Base-by-base conservation (phyloP, 2,888 invertebrate genomes). In the Noctua janthe region DNA sequence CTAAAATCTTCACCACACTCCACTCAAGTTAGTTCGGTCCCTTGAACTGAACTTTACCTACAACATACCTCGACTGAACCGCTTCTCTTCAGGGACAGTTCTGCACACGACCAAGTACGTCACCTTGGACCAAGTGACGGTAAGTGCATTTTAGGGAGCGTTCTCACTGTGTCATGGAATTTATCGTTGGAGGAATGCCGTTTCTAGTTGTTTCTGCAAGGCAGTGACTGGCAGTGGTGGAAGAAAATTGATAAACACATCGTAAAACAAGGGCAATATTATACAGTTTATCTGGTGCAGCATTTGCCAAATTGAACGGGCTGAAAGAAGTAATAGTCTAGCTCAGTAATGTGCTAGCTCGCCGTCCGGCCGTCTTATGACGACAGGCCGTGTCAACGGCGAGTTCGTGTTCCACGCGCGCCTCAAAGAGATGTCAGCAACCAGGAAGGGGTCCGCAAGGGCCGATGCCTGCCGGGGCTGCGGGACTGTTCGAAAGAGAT, bases 91-190 rank as follows among this genome's bases (percentile, higher is more conserved):
- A 72, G 67, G 39, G 20, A 56, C 35, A 69, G 74, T 59, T 67
- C 70, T 76, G 75, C 59, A 39, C 43, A 56, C 47, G 75, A 67
- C 77, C 35, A n/a, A 66, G 59, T 64, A 64, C 29, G n/a, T 67
- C 47, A 23, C n/a, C 73, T 78, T 71, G 39, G 35, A 70, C 64
- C 51, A 23, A 75, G 59, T 56, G 43, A 17, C 35, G 47, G 3
- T 56, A 51, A 76, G 76, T 54, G 66, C 66, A 64, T 7, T 15
- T 73, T 35, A 71, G 23, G 62, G 0, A 47, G 7, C 47, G 8
- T 54, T 23, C 35, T 39, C 84, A 82, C 47, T 72, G 49, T 23
- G 15, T 35, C 13, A 1, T 20, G 49, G 13, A 0, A 5, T 54
- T 71, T 29, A n/a, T 15, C 10, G 10, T 20, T 64, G 8, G 29